A percentile compares a stretch with the other conserved stretches of the same genome.
phyloP scores from a whole-genome alignment of 2,797 vertebrate species.

The Triplophysa bombifrons region DNA sequence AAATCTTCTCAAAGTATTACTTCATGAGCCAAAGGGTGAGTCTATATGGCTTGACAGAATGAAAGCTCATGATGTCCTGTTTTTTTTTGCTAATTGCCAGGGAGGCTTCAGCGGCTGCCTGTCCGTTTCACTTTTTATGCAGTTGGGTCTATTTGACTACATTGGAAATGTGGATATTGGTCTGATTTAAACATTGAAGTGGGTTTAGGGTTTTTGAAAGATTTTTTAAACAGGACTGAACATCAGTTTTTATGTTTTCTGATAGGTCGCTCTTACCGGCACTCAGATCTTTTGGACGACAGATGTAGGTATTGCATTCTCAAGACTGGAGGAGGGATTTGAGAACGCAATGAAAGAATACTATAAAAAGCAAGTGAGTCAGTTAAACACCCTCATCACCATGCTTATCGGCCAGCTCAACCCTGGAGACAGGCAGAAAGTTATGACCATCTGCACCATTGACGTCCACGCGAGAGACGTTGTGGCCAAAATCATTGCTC shows the following conservation, averaged over 20 bases:
- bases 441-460: conserved; percentile 97
- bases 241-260: background rate
- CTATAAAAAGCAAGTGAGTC: conserved; percentile 90
- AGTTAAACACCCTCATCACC: conserved; percentile 88
- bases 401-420: conserved; percentile 91
- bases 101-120: background rate
- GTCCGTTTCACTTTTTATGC: background rate
- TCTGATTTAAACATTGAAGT: background rate
- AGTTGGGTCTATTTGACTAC: background rate
- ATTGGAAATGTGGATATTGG: background rate
- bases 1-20: conserved; percentile 23
- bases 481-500: conserved; percentile 89
- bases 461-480: conserved; percentile 95
- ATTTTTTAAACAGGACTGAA: too few species aligned
- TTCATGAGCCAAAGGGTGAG: background rate
- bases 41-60: background rate
- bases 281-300: conserved; percentile 97
- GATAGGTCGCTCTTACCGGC: conserved; percentile 88
- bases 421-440: conserved; percentile 89
- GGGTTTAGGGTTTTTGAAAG: background rate
- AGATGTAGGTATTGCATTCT: conserved; percentile 88
- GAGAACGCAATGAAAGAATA: conserved; percentile 93
- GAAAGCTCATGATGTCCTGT: background rate
- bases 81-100: background rate
- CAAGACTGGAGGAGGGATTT: conserved; percentile 89